Evolutionary conservation across 2,797 vertebrate species (phyloP).

Genomic region (Gila robusta): DNA sequence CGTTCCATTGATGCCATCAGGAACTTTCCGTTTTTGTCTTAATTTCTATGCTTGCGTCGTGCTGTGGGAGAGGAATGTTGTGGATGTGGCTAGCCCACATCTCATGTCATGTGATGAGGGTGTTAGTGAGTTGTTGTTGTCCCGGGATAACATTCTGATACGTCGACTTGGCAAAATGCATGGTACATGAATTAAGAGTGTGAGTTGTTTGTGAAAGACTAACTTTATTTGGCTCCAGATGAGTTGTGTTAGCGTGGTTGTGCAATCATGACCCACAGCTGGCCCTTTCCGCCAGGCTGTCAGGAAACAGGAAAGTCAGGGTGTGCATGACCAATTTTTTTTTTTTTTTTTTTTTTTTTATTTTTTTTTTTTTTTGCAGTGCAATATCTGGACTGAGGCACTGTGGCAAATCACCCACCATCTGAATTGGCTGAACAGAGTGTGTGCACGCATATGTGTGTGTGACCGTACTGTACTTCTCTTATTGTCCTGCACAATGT

Average conservation of each 20-base stretch:
- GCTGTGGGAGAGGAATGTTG: constrained; percentile 32
- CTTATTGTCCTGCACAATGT: constrained; percentile 6
- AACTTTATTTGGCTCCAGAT: constrained; percentile 42
- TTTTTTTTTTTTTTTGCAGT: too few relatives aligned
- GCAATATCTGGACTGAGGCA: background rate
- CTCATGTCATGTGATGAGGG: constrained; percentile 17
- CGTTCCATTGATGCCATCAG: background rate
- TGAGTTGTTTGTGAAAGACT: constrained; percentile 42
- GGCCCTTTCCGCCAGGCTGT: constrained; percentile 39
- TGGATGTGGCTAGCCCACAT: constrained; percentile 38
- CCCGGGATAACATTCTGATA: constrained; percentile 37
- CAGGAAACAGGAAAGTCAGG: constrained; percentile 62
- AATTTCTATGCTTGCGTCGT: background rate
- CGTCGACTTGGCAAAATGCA: constrained; percentile 1
- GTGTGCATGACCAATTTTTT: constrained; percentile 50
- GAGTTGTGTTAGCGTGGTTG: constrained; percentile 43
- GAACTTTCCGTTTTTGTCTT: background rate
- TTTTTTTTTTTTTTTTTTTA: constrained; percentile 40
- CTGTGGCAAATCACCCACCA: constrained; percentile 28
- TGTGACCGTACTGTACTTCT: background rate
- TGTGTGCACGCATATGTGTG: background rate
- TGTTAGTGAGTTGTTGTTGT: constrained; percentile 39
- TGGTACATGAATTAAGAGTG: constrained; percentile 18
- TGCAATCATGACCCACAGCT: constrained; percentile 51
- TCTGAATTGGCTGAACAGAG: background rate